Evolutionary conservation across 2,113 vertebrate species (phyloP).

Genomic region (Albula glossodonta): DNA sequence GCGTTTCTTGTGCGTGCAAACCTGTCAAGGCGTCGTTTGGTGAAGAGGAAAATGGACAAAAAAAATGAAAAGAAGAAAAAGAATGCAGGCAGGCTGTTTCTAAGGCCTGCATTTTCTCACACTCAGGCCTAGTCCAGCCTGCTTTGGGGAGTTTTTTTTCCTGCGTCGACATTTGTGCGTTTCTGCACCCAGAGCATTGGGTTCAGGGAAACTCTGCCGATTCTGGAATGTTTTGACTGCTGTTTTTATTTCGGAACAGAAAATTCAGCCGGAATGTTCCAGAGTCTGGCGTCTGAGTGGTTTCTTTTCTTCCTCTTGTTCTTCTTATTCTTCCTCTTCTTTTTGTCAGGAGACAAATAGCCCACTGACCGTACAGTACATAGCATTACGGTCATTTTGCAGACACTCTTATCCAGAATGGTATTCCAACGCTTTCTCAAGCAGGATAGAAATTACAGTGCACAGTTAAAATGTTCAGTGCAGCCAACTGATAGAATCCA

Average conservation of each 20-base stretch:
- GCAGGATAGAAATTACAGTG: too few relatives aligned
- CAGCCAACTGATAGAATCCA: too few relatives aligned
- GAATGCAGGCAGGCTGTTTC: neutral
- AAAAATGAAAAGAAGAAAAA: neutral
- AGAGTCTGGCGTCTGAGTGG: slow-evolving; percentile 23
- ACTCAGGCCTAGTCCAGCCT: neutral
- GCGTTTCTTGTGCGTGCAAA: neutral
- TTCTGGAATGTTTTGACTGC: slow-evolving; percentile 60
- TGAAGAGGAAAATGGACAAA: neutral
- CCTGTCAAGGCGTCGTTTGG: neutral
- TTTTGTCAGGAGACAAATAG: neutral
- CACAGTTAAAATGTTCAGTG: too few relatives aligned
- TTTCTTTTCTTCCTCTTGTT: slow-evolving; percentile 16
- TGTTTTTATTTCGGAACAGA: slow-evolving; percentile 48
- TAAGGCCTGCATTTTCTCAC: slow-evolving; percentile 24
- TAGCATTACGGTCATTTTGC: neutral
- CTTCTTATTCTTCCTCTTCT: neutral
- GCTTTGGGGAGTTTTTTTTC: neutral
- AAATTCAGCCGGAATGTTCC: slow-evolving; percentile 32
- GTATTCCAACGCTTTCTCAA: neutral
- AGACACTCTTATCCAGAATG: neutral
- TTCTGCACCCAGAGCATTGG: slow-evolving; percentile 5
- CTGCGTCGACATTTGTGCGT: neutral
- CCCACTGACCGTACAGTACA: neutral
- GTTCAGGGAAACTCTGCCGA: slow-evolving; percentile 41